Base-by-base conservation (phyloP, 2,113 vertebrate genomes). In the Desmodus rotundus region DNA sequence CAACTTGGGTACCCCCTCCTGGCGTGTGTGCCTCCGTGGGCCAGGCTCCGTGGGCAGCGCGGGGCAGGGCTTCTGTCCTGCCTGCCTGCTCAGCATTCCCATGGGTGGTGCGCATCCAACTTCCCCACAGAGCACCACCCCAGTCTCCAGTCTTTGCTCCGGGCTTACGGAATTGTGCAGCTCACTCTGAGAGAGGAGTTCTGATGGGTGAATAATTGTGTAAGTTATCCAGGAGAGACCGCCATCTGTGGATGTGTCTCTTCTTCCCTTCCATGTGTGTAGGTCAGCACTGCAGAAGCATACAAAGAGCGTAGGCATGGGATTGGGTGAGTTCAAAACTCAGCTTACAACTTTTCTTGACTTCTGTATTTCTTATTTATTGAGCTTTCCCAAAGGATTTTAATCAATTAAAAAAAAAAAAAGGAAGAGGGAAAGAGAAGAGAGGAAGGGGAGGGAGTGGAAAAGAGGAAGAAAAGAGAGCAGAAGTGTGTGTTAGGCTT, bases 321-420 rank as follows among this genome's bases (percentile, higher is more conserved):
- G 31, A 3, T 56, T 12, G 52, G 5, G 24, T 26, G 36, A 89
- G 14, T 31, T 89, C 45, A 20, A 24, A 63, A 80, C 28, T 47
- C 73, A 24, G 15, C 24, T 15, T 5, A 72, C 19, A 72, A 2
- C 31, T 56, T n/a, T 61, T 28, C 20, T 93, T 72, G 36, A n/a
- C n/a, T 26, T 89, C 28, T 78, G 4, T 73, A 65, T 74, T 65
- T 85, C 72, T 78, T 67, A 80, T 41, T 80, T 65, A 38, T 33
- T 26, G 52, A 63, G 13, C 2, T 45, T 61, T 61, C 50, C 58
- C 14, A 45, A 63, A 5, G 36, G n/a, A 58, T 47, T 63, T 54
- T 20, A 80, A 45, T 31, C 22, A 41, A 43, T 41, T 43, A 5
- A 43, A 43, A 43, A 43, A 43, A 43, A 43, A 43, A 50, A 61